phyloP scores from a whole-genome alignment of 35 echinoderm and acorn worm species.

The Holothuria glaberrima region DNA sequence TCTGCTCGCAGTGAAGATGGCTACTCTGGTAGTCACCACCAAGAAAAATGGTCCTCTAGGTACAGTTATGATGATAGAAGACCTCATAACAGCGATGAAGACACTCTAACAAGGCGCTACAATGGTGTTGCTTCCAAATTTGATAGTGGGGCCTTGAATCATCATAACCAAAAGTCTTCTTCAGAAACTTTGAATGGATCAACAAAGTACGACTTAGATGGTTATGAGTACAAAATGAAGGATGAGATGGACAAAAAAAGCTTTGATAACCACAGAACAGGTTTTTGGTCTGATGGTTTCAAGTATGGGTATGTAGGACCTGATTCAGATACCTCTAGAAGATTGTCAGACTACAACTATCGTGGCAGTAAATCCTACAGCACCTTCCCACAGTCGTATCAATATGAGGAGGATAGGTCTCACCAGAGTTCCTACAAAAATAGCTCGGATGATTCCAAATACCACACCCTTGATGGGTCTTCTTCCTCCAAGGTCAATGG shows the following conservation, averaged over 20 bases:
- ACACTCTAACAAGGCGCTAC: neutral
- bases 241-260: neutral
- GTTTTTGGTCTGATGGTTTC: conserved; percentile 17
- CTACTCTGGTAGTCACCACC: no score
- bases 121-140: neutral
- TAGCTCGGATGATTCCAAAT: neutral
- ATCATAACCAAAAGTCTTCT: conserved; percentile 7
- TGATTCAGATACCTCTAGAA: conserved; percentile 7
- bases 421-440: neutral
- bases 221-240: neutral
- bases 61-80: neutral
- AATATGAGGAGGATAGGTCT: neutral
- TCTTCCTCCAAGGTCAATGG: conserved; percentile 12
- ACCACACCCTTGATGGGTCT: neutral
- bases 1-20: neutral
- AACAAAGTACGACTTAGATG: neutral
- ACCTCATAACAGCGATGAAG: neutral
- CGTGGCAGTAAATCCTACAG: conserved; percentile 27
- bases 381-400: neutral
- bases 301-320: neutral
- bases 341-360: neutral
- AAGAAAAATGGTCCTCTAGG: conserved; percentile 12
- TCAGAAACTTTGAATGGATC: conserved; percentile 38
- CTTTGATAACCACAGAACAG: neutral
- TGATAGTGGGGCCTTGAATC: neutral